phyloP scores from a whole-genome alignment of 2,113 vertebrate genomes.

The Megaceryle maxima region DNA sequence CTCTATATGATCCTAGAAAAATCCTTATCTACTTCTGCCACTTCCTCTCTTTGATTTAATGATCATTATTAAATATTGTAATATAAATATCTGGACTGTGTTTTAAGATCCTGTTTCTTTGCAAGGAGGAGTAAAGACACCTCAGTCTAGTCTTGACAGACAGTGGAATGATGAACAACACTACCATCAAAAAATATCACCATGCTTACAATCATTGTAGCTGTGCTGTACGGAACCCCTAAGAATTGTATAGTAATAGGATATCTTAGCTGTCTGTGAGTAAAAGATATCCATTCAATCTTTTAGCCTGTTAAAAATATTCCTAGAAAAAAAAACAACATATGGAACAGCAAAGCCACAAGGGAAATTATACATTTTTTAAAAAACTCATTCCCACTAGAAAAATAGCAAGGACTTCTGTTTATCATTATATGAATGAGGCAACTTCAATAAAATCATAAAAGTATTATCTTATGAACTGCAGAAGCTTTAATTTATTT shows the following conservation, averaged over 20 bases:
- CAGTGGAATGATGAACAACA: background rate
- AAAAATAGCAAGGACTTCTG: constrained; percentile 61
- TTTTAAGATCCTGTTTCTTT: background rate
- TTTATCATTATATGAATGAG: constrained; percentile 74
- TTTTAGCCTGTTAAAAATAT: constrained; percentile 23
- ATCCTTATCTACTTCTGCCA: background rate
- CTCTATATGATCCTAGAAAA: background rate
- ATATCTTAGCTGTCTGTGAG: background rate
- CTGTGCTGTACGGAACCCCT: background rate
- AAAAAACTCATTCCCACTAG: constrained; percentile 4
- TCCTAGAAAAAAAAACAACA: background rate
- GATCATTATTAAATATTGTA: background rate
- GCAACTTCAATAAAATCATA: constrained; percentile 68
- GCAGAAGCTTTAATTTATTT: constrained; percentile 46
- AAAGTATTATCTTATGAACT: constrained; percentile 65
- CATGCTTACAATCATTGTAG: background rate
- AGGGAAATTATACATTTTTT: constrained; percentile 60
- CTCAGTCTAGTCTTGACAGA: background rate
- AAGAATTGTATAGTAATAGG: background rate
- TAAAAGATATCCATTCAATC: constrained; percentile 20
- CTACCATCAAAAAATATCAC: background rate
- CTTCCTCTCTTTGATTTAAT: background rate
- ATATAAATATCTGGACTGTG: background rate
- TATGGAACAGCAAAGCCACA: constrained; percentile 55
- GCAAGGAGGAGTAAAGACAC: background rate